Evolutionary conservation across 2,888 invertebrate species (phyloP).

Genomic region (Lampropteryx suffumata): DNA sequence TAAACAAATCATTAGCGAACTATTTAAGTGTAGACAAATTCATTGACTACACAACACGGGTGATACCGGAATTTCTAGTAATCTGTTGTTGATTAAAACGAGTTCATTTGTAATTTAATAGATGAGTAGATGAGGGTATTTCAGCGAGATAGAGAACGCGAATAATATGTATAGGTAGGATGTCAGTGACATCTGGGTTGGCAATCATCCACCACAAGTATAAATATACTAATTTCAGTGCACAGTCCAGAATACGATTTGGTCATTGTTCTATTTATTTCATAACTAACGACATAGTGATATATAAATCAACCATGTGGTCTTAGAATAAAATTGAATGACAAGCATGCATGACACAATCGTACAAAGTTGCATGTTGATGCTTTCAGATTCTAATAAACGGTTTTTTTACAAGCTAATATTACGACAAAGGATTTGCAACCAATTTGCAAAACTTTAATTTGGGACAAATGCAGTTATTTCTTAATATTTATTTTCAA

Average conservation of each 20-base stretch:
- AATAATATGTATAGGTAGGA: slow-evolving; percentile 41
- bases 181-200: slow-evolving; percentile 74
- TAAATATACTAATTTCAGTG: slow-evolving; percentile 75
- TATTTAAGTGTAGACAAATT: slow-evolving; percentile 15
- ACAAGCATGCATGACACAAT: neutral
- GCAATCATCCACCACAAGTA: slow-evolving; percentile 72
- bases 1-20: slow-evolving; percentile 29
- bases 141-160: slow-evolving; percentile 60
- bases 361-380: too few relatives aligned
- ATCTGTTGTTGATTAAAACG: slow-evolving; percentile 13
- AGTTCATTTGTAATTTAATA: slow-evolving; percentile 25
- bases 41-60: slow-evolving; percentile 21
- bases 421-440: too few relatives aligned
- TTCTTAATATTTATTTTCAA: too few relatives aligned
- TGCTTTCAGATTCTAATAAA: too few relatives aligned
- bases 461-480: too few relatives aligned
- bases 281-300: slow-evolving; percentile 48
- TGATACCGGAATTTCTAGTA: neutral
- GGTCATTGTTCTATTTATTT: slow-evolving; percentile 64
- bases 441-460: too few relatives aligned
- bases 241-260: slow-evolving; percentile 70
- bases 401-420: too few relatives aligned
- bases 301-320: slow-evolving; percentile 34
- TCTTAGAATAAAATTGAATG: slow-evolving; percentile 18
- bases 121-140: slow-evolving; percentile 44